Conservation (phyloP, 2,113 vertebrate genomes). For the Clarias gariepinus region DNA sequence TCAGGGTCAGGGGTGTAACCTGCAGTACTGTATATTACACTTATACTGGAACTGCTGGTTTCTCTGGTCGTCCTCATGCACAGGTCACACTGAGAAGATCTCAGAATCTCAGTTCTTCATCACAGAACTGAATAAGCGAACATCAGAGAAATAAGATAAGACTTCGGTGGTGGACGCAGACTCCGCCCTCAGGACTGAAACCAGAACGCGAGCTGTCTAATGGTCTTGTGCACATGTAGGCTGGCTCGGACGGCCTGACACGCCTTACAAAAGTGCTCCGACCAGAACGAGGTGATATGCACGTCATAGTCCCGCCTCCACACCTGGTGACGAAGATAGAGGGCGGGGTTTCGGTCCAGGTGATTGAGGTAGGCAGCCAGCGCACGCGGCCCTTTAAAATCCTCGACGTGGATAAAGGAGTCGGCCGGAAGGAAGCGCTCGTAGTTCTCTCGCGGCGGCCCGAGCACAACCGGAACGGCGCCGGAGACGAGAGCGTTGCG, state of each 20-base stretch:
- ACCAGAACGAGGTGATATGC: slow-evolving; percentile 79
- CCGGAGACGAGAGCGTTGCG: slow-evolving; percentile 81
- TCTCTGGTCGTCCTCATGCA: neutral
- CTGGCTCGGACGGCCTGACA: slow-evolving; percentile 71
- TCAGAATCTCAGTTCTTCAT: too few species aligned
- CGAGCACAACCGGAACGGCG: slow-evolving; percentile 85
- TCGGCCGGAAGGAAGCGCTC: slow-evolving; percentile 84
- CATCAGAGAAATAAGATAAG: neutral
- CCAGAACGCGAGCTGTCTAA: slow-evolving; percentile 77
- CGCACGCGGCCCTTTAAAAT: slow-evolving; percentile 77
- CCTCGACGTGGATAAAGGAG: slow-evolving; percentile 91
- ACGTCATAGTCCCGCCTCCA: slow-evolving; percentile 81
- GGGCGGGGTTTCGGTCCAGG: slow-evolving; percentile 72
- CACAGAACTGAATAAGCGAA: neutral
- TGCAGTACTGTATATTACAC: too few species aligned
- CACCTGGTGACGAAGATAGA: slow-evolving; percentile 77
- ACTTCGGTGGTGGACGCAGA: neutral
- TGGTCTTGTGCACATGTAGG: slow-evolving; percentile 64
- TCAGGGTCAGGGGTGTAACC: neutral
- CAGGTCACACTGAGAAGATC: too few species aligned
- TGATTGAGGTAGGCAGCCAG: slow-evolving; percentile 84
- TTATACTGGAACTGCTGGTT: neutral
- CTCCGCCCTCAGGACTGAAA: slow-evolving; percentile 65
- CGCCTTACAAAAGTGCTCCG: slow-evolving; percentile 83
- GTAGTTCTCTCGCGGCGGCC: slow-evolving; percentile 84